phyloP scores from a whole-genome alignment of 2,888 invertebrate genomes.

The Drosophila macrospina region DNA sequence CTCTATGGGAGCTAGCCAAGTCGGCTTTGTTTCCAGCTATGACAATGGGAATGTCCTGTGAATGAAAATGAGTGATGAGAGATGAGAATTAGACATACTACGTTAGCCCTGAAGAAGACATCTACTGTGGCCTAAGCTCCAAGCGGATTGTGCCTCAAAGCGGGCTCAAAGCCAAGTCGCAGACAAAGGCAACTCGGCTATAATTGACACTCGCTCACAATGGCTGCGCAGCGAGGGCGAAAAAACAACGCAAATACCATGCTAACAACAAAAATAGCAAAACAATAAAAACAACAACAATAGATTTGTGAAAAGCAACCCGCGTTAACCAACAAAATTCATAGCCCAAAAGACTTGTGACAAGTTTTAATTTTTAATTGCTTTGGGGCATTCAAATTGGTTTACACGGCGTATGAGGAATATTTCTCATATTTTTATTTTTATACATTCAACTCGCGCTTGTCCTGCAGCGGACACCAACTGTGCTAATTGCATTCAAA shows the following conservation, averaged over 20 bases:
- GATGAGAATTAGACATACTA: constrained; percentile 44
- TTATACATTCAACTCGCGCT: constrained; percentile 2
- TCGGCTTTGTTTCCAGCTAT: constrained; percentile 95
- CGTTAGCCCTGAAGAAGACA: constrained; percentile 7
- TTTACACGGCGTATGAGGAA: constrained; percentile 42
- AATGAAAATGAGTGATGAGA: constrained; percentile 46
- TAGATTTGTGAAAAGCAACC: constrained; percentile 13
- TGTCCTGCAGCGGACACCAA: background rate
- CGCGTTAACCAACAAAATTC: constrained; percentile 32
- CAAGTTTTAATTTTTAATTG: constrained; percentile 58
- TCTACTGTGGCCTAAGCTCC: constrained; percentile 3
- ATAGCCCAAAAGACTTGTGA: constrained; percentile 19
- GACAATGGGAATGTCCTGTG: constrained; percentile 92
- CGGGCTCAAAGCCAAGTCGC: constrained; percentile 31
- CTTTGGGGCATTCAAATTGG: constrained; percentile 52
- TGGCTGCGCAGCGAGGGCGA: constrained; percentile 18
- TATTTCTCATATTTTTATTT: constrained; percentile 7
- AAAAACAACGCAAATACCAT: constrained; percentile 31
- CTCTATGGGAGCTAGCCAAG: constrained; percentile 89
- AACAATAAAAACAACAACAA: constrained; percentile 5
- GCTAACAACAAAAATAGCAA: constrained; percentile 17
- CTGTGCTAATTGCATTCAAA: constrained; percentile 66
- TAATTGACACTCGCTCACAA: constrained; percentile 64
- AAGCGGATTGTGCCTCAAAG: background rate
- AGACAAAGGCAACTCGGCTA: constrained; percentile 48